Conservation (phyloP, 2,113 vertebrate genomes). For the Catagonus wagneri region DNA sequence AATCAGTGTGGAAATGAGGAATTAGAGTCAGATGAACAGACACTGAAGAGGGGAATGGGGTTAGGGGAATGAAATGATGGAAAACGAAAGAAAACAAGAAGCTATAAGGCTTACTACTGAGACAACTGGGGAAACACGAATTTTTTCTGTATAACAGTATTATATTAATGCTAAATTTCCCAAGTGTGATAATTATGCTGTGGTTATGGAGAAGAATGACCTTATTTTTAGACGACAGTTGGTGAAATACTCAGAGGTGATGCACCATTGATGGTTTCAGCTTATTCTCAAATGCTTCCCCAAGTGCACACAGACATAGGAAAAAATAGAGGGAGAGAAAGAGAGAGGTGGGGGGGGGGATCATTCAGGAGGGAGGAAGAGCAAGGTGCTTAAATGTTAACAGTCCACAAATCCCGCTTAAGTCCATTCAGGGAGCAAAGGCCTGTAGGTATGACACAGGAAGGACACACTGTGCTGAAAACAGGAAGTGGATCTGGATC, state of each 20-base stretch:
- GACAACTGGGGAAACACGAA: background rate
- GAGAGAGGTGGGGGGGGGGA: no score
- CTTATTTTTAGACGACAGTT: background rate
- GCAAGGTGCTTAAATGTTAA: background rate
- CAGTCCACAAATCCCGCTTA: background rate
- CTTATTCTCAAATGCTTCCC: background rate
- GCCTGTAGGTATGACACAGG: background rate
- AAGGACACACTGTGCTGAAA: background rate
- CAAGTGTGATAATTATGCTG: background rate
- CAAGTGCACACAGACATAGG: no score
- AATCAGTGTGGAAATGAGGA: background rate
- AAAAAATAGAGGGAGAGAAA: background rate
- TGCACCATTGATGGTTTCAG: background rate
- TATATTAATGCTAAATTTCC: background rate
- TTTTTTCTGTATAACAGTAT: background rate
- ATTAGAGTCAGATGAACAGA: background rate
- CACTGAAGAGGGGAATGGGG: background rate
- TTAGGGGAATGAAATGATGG: background rate
- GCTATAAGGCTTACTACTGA: background rate
- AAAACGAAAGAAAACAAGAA: background rate
- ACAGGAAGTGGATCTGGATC: background rate
- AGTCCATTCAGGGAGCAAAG: background rate
- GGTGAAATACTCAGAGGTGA: background rate
- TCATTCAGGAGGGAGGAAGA: no score
- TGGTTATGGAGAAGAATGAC: background rate